Percentiles rank a stretch among this genome's conserved stretches.
phyloP scores from a whole-genome alignment of 2,888 invertebrate genomes.

The Caenorhabditis sp. region DNA sequence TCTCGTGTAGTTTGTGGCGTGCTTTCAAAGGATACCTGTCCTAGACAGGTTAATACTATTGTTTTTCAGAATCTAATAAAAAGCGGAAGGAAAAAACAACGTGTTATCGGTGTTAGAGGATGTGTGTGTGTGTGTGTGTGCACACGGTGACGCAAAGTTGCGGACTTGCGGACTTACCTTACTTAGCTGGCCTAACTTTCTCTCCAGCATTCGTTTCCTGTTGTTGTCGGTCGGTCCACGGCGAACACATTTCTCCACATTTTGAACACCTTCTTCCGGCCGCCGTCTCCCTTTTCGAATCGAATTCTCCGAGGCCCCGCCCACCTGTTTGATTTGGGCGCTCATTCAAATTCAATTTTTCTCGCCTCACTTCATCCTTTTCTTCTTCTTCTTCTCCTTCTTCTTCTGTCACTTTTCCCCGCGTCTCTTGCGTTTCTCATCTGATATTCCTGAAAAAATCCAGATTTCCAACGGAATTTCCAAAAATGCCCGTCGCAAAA shows the following conservation, averaged over 20 bases:
- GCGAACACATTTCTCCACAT: neutral
- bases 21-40: too few species aligned
- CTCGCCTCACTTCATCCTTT: conserved; percentile 37
- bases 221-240: too few species aligned
- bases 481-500: conserved; percentile 62
- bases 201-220: too few species aligned
- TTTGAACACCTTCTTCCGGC: conserved; percentile 18
- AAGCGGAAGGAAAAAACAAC: too few species aligned
- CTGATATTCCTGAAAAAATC: neutral
- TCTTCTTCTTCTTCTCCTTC: conserved; percentile 5
- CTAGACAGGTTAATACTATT: too few species aligned
- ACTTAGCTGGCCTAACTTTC: too few species aligned
- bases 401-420: neutral
- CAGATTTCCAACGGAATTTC: neutral
- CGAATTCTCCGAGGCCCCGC: conserved; percentile 35
- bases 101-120: too few species aligned
- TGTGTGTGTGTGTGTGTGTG: too few species aligned
- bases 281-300: conserved; percentile 11
- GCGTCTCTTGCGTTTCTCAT: neutral
- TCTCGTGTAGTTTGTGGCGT: too few species aligned
- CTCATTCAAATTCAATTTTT: conserved; percentile 50
- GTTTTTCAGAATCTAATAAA: too few species aligned
- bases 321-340: conserved; percentile 54
- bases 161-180: too few species aligned
- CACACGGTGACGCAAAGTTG: too few species aligned